Percentiles rank a stretch among this genome's conserved stretches.
phyloP scores from a whole-genome alignment of 2,797 vertebrate genomes.

The Tinamus major region DNA sequence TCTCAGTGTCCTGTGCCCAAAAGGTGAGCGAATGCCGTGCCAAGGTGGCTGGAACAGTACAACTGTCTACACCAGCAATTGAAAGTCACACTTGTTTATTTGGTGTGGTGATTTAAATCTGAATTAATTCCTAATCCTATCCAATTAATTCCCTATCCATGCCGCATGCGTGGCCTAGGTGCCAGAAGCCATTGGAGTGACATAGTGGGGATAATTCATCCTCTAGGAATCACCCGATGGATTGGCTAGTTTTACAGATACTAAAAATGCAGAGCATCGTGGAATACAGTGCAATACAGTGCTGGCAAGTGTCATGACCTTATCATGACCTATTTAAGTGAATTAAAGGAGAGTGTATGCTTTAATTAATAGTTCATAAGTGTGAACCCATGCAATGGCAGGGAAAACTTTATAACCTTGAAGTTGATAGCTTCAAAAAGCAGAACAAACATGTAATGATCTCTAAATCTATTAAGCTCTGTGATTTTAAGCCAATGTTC shows the following conservation, averaged over 20 bases:
- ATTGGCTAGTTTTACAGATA: neutral
- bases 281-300: neutral
- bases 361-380: neutral
- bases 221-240: neutral
- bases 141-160: neutral
- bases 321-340: neutral
- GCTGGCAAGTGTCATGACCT: neutral
- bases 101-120: neutral
- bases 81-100: neutral
- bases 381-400: neutral
- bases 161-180: rapidly evolving
- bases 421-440: neutral
- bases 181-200: neutral
- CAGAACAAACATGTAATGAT: neutral
- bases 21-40: neutral
- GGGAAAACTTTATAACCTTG: neutral
- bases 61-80: neutral
- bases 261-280: neutral
- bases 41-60: neutral
- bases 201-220: neutral
- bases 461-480: neutral
- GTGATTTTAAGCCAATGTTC: neutral
- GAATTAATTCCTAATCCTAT: neutral
- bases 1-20: neutral
- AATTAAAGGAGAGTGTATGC: neutral